Evolutionary conservation across 2,113 vertebrate genomes (phyloP).

Genomic region (Psittacara wagleri): DNA sequence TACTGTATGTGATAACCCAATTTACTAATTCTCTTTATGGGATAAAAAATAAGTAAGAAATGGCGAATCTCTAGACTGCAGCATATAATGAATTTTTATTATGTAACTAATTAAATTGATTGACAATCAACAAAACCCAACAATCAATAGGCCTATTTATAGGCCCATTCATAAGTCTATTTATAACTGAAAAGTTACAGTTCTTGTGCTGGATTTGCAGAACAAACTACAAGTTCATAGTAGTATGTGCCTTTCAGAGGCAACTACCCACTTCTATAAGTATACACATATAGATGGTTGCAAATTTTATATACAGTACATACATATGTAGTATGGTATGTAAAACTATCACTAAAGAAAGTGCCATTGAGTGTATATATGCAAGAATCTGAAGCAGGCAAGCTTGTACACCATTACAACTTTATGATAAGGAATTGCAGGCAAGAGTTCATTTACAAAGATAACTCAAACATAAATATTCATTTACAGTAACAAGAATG

Average conservation of each 20-base stretch:
- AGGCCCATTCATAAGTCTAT: neutral
- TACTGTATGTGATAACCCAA: neutral
- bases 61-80: neutral
- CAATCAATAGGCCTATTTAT: neutral
- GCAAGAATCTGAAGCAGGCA: neutral
- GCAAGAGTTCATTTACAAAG: neutral
- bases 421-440: neutral
- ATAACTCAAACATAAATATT: slow-evolving; percentile 22
- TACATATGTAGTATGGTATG: slow-evolving; percentile 2
- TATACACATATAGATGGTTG: slow-evolving; percentile 41
- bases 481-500: neutral
- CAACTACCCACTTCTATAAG: neutral
- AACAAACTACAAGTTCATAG: neutral
- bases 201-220: slow-evolving; percentile 39
- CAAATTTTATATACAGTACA: neutral
- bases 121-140: neutral
- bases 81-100: slow-evolving; percentile 12
- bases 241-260: slow-evolving; percentile 38
- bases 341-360: slow-evolving; percentile 34
- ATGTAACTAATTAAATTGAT: neutral
- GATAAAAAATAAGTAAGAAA: neutral
- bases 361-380: neutral
- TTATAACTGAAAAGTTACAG: slow-evolving; percentile 9
- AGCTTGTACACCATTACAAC: neutral
- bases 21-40: neutral